Conservation (phyloP, 2,888 invertebrate genomes). For the Eristalinus aeneus region DNA sequence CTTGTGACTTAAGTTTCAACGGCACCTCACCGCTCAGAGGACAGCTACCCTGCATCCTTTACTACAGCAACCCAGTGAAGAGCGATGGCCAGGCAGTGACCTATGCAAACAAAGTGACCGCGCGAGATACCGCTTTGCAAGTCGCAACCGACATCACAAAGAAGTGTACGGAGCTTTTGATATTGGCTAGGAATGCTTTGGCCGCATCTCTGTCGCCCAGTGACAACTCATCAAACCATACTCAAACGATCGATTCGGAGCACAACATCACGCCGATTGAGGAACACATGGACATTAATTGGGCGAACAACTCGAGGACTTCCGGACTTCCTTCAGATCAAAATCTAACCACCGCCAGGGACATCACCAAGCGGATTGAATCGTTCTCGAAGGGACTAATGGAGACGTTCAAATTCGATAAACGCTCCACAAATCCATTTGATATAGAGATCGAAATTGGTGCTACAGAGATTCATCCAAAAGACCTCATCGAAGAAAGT, state of each 20-base stretch:
- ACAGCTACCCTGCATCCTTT: slow-evolving; percentile 95
- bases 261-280: slow-evolving; percentile 81
- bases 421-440: slow-evolving; percentile 80
- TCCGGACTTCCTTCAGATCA: slow-evolving; percentile 77
- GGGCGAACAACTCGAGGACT: slow-evolving; percentile 80
- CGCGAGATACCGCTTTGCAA: slow-evolving; percentile 83
- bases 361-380: slow-evolving; percentile 80
- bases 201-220: slow-evolving; percentile 82
- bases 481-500: slow-evolving; percentile 78
- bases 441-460: slow-evolving; percentile 81
- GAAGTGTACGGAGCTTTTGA: slow-evolving; percentile 88
- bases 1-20: slow-evolving; percentile 96
- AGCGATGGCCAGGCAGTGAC: slow-evolving; percentile 74
- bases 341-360: slow-evolving; percentile 78
- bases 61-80: slow-evolving; percentile 82
- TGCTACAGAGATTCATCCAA: slow-evolving; percentile 79
- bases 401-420: slow-evolving; percentile 80
- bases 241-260: slow-evolving; percentile 81
- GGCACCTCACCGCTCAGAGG: slow-evolving; percentile 97
- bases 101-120: slow-evolving; percentile 77
- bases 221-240: slow-evolving; percentile 82
- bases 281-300: slow-evolving; percentile 80
- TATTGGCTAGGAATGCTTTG: slow-evolving; percentile 87
- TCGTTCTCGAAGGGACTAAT: slow-evolving; percentile 81
- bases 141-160: slow-evolving; percentile 90